Conservation (phyloP, 1,140 invertebrate genomes). For the Stegodyphus dumicola region DNA sequence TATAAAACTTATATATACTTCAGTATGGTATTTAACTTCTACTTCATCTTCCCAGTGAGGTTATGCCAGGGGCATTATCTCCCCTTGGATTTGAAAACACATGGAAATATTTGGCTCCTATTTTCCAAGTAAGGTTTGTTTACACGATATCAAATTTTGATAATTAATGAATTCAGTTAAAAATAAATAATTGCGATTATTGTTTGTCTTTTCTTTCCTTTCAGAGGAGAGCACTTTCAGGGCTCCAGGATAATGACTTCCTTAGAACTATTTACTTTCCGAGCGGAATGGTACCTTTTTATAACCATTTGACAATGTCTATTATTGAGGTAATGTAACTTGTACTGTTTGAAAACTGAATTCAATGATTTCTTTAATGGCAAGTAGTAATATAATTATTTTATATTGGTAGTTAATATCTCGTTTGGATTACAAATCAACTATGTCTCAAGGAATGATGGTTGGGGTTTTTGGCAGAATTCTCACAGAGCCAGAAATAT, state of each 20-base stretch:
- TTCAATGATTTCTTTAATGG: not conserved
- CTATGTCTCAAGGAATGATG: constrained; percentile 8
- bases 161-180: no score
- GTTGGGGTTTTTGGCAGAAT: constrained; percentile 33
- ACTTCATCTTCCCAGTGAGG: constrained; percentile 17
- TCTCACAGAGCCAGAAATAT: constrained; percentile 11
- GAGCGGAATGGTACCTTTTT: not conserved
- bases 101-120: not conserved
- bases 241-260: not conserved
- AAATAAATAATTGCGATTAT: not conserved
- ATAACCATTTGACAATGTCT: constrained; percentile 5
- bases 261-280: not conserved
- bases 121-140: not conserved
- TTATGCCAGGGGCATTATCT: constrained; percentile 34
- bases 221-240: not conserved
- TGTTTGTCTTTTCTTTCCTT: not conserved
- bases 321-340: constrained; percentile 15
- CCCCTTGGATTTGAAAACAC: constrained; percentile 9
- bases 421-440: constrained; percentile 9
- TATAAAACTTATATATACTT: no score
- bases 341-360: not conserved
- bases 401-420: not conserved
- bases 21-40: no score
- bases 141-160: no score
- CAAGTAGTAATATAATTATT: not conserved